Evolutionary conservation across 1,140 invertebrate species (phyloP), one percentile per base, ranked within the genome.

Genomic region (Drosophila tsacasi): DNA sequence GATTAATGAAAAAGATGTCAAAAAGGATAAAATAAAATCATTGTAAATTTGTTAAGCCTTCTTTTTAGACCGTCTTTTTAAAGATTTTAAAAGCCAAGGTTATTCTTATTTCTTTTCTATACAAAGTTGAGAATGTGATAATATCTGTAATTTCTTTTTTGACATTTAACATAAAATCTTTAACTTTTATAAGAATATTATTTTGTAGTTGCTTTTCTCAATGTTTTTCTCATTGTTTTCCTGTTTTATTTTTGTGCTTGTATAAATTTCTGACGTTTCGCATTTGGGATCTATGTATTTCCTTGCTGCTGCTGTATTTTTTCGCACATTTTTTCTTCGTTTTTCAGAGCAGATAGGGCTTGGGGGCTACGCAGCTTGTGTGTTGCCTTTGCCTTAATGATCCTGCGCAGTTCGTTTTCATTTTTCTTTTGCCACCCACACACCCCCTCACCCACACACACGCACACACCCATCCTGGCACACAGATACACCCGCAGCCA

Each of bases 391-490:
- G 52, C 89, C 81, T 79, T 91, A 83, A 89, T 91, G 85, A 90
- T 90, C 85, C 85, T 90, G 85, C 85, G 85, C 85, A 90, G 71
- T 85, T 73, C 85, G 81, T 81, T 76, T 79, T 89, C 85, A 76
- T 91, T 90, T 89, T 89, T 85, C 86, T 81, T 86, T 89, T 72
- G 72, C 76, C 62, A 49, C 54, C 47, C 63, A 65, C 60, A 46
- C 54, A 54, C 66, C 57, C 50, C 30, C 67, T 63, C 47, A 69
- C 30, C 37, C 68, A 35, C 63, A 65, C 60, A 47, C 50, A 52
- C 68, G 46, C 54, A 62, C 74, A 67, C 46, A 58, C 32, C 42
- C 74, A 21, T 35, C 19, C 52, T 21, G 52, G 8, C 46, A 25
- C 46, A 79, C 76, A 50, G 65, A 80, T 66, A 83, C 76, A 59